Base-by-base conservation (phyloP, 2,888 invertebrate genomes). In the Chrysodeixis includens region DNA sequence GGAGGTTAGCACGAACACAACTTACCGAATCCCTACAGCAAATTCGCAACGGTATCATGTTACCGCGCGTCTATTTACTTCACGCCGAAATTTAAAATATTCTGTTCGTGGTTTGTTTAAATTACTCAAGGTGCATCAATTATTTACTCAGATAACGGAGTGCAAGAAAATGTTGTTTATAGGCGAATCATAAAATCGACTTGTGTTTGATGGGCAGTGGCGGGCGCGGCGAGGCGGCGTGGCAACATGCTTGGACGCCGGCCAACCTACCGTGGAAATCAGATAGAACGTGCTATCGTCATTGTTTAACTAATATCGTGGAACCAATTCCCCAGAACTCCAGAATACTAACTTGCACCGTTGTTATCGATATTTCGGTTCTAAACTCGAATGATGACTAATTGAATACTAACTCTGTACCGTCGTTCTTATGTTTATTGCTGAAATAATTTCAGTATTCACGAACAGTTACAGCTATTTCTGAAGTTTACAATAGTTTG, bases 231-330 rank as follows among this genome's bases (percentile, higher is more conserved):
- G 51, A 61, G 70, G 56, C 67, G 56, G 76, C 90, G 85, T 87
- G 83, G 89, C 84, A 88, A 86, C 89, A 88, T 85, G 92, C 72
- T 87, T 93, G 93, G 94, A 87, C 67, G 75, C 62, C 46, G 58
- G 93, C 93, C 94, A 93, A 92, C 83, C 79, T 80, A 84, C 85
- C 91, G 86, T 88, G 85, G 80, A 86, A 88, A 87, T 85, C 81
- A 82, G 85, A 81, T 64, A 73, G 71, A 81, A 74, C 79, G 62
- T 62, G 67, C 82, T 83, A 86, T 77, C 86, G 81, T 84, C 86
- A 89, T 90, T 91, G 88, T 91, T 91, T 87, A 83, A 84, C 82
- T 80, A 82, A 82, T 86, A 84, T 69, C 79, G 76, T 74, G 66
- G 62, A 81, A 77, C 72, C 60, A 82, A 82, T 84, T 86, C 78